Percentiles rank a stretch among this genome's conserved stretches.
Evolutionary conservation across 1,140 invertebrate genomes (phyloP).

Genomic region (Drosophila nannoptera): DNA sequence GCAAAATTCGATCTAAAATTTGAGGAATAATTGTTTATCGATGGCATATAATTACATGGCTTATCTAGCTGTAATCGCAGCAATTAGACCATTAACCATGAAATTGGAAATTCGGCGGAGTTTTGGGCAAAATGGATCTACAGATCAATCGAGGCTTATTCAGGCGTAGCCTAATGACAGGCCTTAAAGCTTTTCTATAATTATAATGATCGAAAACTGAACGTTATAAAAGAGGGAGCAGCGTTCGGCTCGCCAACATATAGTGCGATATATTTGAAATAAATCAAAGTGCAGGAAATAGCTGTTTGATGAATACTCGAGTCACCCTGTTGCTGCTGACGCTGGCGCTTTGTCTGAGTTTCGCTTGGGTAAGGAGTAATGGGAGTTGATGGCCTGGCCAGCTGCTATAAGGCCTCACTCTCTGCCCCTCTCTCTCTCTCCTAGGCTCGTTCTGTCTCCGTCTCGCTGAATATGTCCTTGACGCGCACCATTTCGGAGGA

Average conservation of each 20-base stretch:
- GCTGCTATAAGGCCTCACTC: neutral
- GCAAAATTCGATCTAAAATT: too few species aligned
- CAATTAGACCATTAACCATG: constrained; percentile 9
- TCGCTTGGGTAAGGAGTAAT: constrained; percentile 44
- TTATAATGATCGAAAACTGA: constrained; percentile 25
- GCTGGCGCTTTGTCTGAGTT: constrained; percentile 40
- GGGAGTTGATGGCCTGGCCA: neutral
- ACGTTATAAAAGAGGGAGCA: constrained; percentile 48
- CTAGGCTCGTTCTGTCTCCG: constrained; percentile 79
- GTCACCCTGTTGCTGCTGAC: constrained; percentile 29
- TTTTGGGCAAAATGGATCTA: neutral
- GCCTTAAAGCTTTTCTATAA: constrained; percentile 44
- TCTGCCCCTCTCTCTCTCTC: neutral
- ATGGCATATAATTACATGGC: too few species aligned
- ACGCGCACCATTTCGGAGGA: constrained; percentile 52
- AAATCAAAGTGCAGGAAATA: neutral
- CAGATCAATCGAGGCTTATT: constrained; percentile 26
- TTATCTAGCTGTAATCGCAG: too few species aligned
- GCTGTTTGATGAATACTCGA: constrained; percentile 31
- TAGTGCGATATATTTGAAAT: constrained; percentile 10
- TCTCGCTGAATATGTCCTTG: constrained; percentile 66
- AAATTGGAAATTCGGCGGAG: constrained; percentile 6
- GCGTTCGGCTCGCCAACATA: constrained; percentile 8
- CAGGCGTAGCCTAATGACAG: constrained; percentile 37
- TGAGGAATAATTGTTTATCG: too few species aligned